Evolutionary conservation across 2,113 vertebrate genomes (phyloP), one percentile per base, ranked within the genome.

Genomic region (Marmota flaviventris): DNA sequence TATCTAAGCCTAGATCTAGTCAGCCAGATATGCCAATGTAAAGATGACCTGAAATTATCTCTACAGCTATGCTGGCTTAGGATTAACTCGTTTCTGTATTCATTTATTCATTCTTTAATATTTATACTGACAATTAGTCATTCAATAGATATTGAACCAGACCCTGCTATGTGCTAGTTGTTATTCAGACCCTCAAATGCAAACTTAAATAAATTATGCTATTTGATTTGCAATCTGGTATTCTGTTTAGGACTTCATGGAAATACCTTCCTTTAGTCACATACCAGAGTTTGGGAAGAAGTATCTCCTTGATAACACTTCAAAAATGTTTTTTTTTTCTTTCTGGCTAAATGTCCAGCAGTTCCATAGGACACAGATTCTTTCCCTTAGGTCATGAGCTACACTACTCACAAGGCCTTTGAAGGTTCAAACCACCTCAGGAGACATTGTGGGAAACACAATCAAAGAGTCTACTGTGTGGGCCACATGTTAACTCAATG

Each of bases 131-230:
- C 89, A 73, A 1, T 84, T 14, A 81, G 63, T 11, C 76, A 79
- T 85, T 82, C 12, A 78, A 12, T 85, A 70, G 93, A 81, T 84
- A 91, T 85, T 94, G 42, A 94, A 85, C 37, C 22, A 56, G 14
- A 9, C n/a, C 22, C 10, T 4, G 24, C 53, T 78, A 45, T 67
- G n/a, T 81, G n/a, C 61, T 69, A 96, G 45, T 96, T 53, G 73
- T 53, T 79, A 7, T 53, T 27, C 83, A 20, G 65, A 84, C 63
- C 22, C 39, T n/a, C 70, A 95, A 96, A 75, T 78, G 67, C 20
- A 79, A 83, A 58, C n/a, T 91, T 27, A 69, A 78, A 82, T 85
- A 76, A 56, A 75, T 81, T 56, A 70, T 48, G 29, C 39, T 92
- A 73, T 69, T 45, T 95, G 37, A 72, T 29, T 61, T 91, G 51